Percentiles rank a stretch among this genome's conserved stretches.
Conservation (phyloP, 2,888 invertebrate genomes). For the Dolomedes plantarius region DNA sequence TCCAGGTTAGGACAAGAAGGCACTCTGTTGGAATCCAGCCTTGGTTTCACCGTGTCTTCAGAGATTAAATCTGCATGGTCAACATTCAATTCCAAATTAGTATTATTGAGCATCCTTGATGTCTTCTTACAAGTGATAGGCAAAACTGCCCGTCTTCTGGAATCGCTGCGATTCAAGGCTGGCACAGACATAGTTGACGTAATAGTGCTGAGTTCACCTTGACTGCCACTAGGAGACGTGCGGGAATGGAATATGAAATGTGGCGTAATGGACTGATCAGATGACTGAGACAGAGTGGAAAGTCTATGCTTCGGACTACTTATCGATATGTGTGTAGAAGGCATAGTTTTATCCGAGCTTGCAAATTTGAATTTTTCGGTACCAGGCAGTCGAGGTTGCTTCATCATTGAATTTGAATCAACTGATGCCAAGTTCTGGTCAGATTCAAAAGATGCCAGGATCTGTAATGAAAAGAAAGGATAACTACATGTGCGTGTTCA, state of each 20-base stretch:
- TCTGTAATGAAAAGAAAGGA: conserved; percentile 37
- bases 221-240: conserved; percentile 37
- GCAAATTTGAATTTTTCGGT: conserved; percentile 71
- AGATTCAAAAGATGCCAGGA: conserved; percentile 32
- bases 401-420: conserved; percentile 54
- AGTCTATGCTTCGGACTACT: conserved; percentile 3
- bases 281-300: conserved; percentile 3
- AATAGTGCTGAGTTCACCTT: conserved; percentile 39
- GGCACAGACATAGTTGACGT: conserved; percentile 27
- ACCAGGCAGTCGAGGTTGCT: conserved; percentile 68
- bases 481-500: not conserved
- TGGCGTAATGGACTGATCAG: not conserved
- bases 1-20: conserved; percentile 57
- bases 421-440: not conserved
- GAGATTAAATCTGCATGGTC: conserved; percentile 39
- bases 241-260: conserved; percentile 53
- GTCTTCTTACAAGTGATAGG: conserved; percentile 72
- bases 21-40: conserved; percentile 33
- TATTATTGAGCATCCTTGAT: conserved; percentile 69
- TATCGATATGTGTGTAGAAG: conserved; percentile 1
- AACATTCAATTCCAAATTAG: conserved; percentile 57
- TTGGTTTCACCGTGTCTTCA: conserved; percentile 28
- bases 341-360: conserved; percentile 20
- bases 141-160: conserved; percentile 59
- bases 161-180: conserved; percentile 44